phyloP scores from a whole-genome alignment of 2,888 invertebrate genomes.

The Parapristionchus giblindavisi region DNA sequence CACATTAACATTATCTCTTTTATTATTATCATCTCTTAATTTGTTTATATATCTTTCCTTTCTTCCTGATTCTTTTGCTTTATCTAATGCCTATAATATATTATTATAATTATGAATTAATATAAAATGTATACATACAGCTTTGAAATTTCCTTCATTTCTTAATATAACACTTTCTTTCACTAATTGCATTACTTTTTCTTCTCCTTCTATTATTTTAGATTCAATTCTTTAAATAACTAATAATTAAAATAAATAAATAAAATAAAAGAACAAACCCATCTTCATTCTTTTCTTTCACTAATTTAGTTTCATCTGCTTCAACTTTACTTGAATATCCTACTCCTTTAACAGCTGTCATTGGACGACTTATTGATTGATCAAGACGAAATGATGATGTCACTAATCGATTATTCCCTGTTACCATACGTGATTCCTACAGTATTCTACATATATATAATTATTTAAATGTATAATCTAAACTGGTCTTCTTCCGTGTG shows the following conservation, averaged over 20 bases:
- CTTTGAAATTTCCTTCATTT: background rate
- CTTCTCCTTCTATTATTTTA: constrained; percentile 74
- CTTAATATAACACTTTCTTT: constrained; percentile 83
- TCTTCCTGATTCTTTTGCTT: constrained; percentile 94
- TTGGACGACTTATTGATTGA: constrained; percentile 77
- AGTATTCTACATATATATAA: background rate
- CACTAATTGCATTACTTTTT: constrained; percentile 85
- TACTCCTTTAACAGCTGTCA: constrained; percentile 94
- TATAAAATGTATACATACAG: background rate
- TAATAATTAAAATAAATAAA: background rate
- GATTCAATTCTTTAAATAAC: constrained; percentile 38
- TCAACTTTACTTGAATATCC: constrained; percentile 83
- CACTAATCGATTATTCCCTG: constrained; percentile 27
- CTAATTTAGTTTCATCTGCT: constrained; percentile 84
- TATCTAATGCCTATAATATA: constrained; percentile 78
- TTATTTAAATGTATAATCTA: constrained; percentile 39
- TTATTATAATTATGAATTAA: background rate
- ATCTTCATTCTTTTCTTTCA: constrained; percentile 80
- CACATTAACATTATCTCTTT: constrained; percentile 89
- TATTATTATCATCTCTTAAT: constrained; percentile 86
- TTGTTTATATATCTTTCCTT: constrained; percentile 88
- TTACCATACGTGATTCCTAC: background rate
- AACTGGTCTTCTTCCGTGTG: constrained; percentile 80
- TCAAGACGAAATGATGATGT: constrained; percentile 41
- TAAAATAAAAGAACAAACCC: background rate